phyloP scores from a whole-genome alignment of 1,140 invertebrate genomes.

The Trichonephila clavata region DNA sequence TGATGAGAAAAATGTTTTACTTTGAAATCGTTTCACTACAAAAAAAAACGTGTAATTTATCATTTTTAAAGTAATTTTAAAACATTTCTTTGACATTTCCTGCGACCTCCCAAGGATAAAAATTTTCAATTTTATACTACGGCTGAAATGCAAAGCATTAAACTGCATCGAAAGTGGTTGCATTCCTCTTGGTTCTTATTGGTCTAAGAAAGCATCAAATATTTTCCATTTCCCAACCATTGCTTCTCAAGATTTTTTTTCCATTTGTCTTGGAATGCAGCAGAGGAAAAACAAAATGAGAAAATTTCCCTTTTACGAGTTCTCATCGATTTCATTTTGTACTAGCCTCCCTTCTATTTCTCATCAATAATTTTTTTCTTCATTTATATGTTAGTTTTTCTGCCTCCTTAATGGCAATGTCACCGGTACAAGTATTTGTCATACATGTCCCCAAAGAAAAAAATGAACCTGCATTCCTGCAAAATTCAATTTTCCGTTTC shows the following conservation, averaged over 20 bases:
- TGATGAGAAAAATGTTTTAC: no score
- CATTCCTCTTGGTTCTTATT: neutral
- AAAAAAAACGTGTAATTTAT: no score
- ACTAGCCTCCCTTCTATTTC: neutral
- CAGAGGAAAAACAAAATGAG: neutral
- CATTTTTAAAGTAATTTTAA: no score
- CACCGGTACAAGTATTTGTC: neutral
- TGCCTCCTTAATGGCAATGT: neutral
- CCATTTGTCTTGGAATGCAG: slow-evolving; percentile 8
- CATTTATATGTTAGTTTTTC: neutral
- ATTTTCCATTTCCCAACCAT: slow-evolving; percentile 20
- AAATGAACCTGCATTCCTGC: neutral
- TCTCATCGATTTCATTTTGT: slow-evolving; percentile 28
- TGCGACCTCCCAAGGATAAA: no score
- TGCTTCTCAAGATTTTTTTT: neutral
- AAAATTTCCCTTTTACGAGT: slow-evolving; percentile 23
- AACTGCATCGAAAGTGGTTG: neutral
- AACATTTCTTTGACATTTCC: no score
- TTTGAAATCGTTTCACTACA: no score
- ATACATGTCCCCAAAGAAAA: neutral
- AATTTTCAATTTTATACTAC: neutral
- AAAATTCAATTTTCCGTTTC: neutral
- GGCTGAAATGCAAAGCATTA: neutral
- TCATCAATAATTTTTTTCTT: neutral
- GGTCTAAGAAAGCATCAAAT: neutral